Evolutionary conservation across 2,888 invertebrate genomes (phyloP), one percentile per base, ranked within the genome.

Genomic region (Selenia dentaria): DNA sequence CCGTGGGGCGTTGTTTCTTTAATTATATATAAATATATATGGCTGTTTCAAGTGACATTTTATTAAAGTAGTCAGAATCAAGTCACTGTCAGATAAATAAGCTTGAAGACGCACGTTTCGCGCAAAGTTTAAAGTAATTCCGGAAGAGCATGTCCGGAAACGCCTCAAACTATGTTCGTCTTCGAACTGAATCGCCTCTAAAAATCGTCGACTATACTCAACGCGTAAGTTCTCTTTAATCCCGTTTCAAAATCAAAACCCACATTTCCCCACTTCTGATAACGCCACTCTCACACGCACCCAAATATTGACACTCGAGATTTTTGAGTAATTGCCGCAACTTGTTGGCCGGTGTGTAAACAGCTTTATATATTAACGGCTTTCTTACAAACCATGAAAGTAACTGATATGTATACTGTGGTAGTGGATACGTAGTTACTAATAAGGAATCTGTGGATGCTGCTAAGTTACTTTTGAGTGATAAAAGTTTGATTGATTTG

Each of bases 321-420:
- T 75, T 76, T 80, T 81, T 77, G 64, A 79, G 74, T 79, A 75
- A 80, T 82, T 75, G 76, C 76, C 65, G 20, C 32, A 22, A 10
- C 38, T 60, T 57, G 58, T 14, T 41, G 62, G 66, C 46, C 48
- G 35, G 51, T 62, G 63, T 65, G 64, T 64, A 57, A 46, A 58
- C 42, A 55, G 31, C 48, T 47, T 57, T 53, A 57, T 46, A 22
- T 16, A 3, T 22, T 22, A 8, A 22, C 22, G 22, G 22, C 22
- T 22, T 22, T 22, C 18, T 18, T 18, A 5, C 4, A 6, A 18
- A 18, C 18, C n/a, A n/a, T 16, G 8, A 2, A 4, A 2, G 2
- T 6, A 22, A 22, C 22, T 22, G 1, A 6, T 22, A 2, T 8
- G 6, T 22, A 22, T 2, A 2, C 22, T 22, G 22, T 22, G 22